Evolutionary conservation across 2,113 vertebrate species (phyloP), one percentile per base, ranked within the genome.

Genomic region (Takifugu bimaculatus): DNA sequence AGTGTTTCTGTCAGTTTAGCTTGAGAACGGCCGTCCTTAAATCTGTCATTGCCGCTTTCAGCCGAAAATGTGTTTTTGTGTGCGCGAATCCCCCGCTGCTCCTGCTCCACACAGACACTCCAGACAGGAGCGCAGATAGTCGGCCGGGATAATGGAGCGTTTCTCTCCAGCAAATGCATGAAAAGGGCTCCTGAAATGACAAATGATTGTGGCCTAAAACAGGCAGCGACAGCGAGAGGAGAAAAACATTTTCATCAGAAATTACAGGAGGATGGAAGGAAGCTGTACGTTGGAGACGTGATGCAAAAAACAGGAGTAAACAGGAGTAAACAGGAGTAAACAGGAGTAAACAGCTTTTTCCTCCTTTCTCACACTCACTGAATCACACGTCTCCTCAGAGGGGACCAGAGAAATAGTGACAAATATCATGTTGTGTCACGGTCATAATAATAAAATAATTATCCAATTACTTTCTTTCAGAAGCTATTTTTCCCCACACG

Each of bases 191-290:
- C 78, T 79, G 78, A 85, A 88, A 87, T 86, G 81, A 85, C 80
- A 78, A 81, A 85, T 85, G 80, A 88, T 86, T 86, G 83, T 79
- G 73, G 83, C 63, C 77, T 80, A 78, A 88, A 85, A 80, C 74
- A 83, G 66, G 51, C 69, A 49, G 54, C 50, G 58, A 74, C 13
- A 59, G 45, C 69, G 26, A 44, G 55, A 5, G 39, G 39, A 10
- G 15, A 55, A 29, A 45, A 54, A 35, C 74, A 65, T 75, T 75
- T 84, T 85, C 74, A 80, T 85, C 76, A 83, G 70, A 87, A 83
- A 85, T 84, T 60, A 74, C 63, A 65, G n/a, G 62, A 70, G 65
- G 62, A 78, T 55, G 68, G 67, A 35, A 39, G 54, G 60, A 59
- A 73, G 63, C 26, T 47, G 71, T 12, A 14, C 61, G 55, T 75